Base-by-base conservation (phyloP, 53 echinoderm and acorn worm species). In the Stichopus horrens region DNA sequence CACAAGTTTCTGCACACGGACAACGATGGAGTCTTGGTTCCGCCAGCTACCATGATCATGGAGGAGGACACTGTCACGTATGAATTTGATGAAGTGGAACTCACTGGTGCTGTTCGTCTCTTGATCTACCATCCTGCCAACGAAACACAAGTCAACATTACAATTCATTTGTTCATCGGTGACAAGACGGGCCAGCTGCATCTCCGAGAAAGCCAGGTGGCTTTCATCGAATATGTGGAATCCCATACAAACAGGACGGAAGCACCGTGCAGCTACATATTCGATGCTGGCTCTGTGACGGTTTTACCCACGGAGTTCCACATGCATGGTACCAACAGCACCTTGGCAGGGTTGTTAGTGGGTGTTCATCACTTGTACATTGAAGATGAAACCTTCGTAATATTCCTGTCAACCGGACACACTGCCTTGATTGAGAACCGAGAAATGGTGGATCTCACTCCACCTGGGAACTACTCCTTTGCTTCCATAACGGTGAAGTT, bases 321-420 rank as follows among this genome's bases (percentile, higher is more conserved):
- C 75, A 89, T 96, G 83, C 96, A 96, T 93, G 96, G 96, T 73
- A 91, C 93, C 21, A 96, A 96, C 86, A 96, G 94, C 82, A 93
- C 93, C 76, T 68, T 96, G 5, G 90, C 79, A 88, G 96, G 96
- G 4, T 75, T 94, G 60, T 86, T 96, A 63, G 90, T 91, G 22
- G 96, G 96, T 19, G 88, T 96, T 54, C 96, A 96, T 89, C 96
- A 96, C 86, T 86, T 96, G 53, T 96, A 96, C 88, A 83, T 96
- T 66, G 96, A 96, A 79, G 93, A 96, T 58, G 86, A 66, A 55
- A 93, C 96, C 65, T 91, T 83, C 83, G 90, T 94, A 55, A 88
- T 86, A 55, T 94, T 96, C 88, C 78, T 87, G 78, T 96, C 96
- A 65, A 94, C 94, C 21, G 92, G 91, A 55, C 91, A 94, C 57